phyloP scores from a whole-genome alignment of 2,888 invertebrate species.

The Melipona beecheii region DNA sequence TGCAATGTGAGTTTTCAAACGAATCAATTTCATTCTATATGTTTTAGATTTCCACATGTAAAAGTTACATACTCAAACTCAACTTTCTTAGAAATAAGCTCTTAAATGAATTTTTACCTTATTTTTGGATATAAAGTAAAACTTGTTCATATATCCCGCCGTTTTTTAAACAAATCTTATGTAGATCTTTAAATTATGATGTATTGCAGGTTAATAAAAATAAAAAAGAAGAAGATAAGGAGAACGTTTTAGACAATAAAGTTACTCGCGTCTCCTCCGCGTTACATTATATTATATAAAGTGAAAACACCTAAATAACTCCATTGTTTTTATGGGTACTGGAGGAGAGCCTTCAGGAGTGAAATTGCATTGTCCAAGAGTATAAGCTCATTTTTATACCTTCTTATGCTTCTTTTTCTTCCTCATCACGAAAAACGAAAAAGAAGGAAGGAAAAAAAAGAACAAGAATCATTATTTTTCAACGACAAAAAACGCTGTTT shows the following conservation, averaged over 20 bases:
- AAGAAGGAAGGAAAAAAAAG: background rate
- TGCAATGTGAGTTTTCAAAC: background rate
- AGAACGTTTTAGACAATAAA: constrained; percentile 14
- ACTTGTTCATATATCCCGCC: background rate
- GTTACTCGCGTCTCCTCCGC: constrained; percentile 19
- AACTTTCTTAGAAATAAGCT: background rate
- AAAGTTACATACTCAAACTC: background rate
- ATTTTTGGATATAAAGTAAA: background rate
- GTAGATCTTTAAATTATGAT: background rate
- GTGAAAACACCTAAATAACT: constrained; percentile 23
- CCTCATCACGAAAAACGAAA: background rate
- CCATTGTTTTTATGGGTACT: constrained; percentile 30
- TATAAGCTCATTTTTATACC: constrained; percentile 32
- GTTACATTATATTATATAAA: constrained; percentile 30
- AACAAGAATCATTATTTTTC: background rate
- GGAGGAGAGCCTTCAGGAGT: constrained; percentile 11
- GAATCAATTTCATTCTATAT: background rate
- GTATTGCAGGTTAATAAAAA: background rate
- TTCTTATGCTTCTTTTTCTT: background rate
- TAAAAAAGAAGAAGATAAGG: background rate
- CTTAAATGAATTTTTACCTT: background rate
- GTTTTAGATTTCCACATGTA: background rate
- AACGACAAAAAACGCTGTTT: background rate
- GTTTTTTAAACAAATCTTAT: too few species aligned
- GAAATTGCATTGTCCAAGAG: constrained; percentile 34